Evolutionary conservation across 1,140 invertebrate species (phyloP), one percentile per base, ranked within the genome.

Genomic region (Ostrea denselamellosa): DNA sequence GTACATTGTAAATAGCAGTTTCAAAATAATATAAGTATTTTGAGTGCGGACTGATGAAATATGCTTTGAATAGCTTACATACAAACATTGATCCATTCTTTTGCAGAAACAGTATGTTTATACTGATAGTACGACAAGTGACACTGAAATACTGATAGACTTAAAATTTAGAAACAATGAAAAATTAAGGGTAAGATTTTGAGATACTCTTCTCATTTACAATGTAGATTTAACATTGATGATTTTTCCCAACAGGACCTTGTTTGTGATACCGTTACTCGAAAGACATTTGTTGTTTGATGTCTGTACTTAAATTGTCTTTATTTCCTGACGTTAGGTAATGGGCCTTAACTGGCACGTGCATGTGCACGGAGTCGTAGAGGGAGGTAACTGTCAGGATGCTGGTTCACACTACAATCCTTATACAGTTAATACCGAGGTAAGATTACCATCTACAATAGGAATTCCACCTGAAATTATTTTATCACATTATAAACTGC

Each of bases 401-500:
- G 97, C 97, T 81, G 98, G 98, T 28, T 98, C 98, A 92, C 96
- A 97, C 51, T 99, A 98, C 98, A 99, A 99, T 96, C 98, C 98
- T 0, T 98, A 97, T 94, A 98, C 97, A 90, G 97, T 97, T 1
- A 97, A 98, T 95, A 54, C 53, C 14, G 28, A 8, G 52, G 83
- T 85, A 85, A 83, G 71, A 81, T 81, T 28, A 81, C 25, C 0
- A 28, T 8, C 14, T 17, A 28, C 1, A 28, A 12, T 34, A 44
- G 10, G 22, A 77, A 4, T 34, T 34, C 8, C 4, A 77, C 34
- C 34, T 44, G 34, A 44, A 44, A 44, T 44, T 44, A 5, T 44
- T 44, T 44, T 5, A 44, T 44, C 5, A 5, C 34, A 2, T 44
- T 44, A 44, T 44, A 44, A 44, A 44, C 34, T 44, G 5, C 5